Evolutionary conservation across 2,888 invertebrate genomes (phyloP).

Genomic region (Sesia bembeciformis): DNA sequence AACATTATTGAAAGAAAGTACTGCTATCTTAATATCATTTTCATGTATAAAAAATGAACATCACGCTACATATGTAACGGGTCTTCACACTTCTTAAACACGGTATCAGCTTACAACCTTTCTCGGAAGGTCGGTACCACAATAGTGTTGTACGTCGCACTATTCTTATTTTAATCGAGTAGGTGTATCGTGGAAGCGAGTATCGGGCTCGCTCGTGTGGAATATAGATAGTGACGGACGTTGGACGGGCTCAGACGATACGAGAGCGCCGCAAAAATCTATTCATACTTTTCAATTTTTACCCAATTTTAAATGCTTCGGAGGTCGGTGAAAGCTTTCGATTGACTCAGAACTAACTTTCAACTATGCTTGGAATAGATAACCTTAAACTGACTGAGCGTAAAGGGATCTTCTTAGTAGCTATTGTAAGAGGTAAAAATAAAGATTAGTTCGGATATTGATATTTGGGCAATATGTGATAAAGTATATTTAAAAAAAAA

Average conservation of each 20-base stretch:
- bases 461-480: background rate
- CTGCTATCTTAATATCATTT: no score
- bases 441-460: background rate
- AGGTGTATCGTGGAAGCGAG: constrained; percentile 51
- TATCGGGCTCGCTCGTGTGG: constrained; percentile 60
- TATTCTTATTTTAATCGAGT: constrained; percentile 69
- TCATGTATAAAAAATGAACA: constrained; percentile 6
- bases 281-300: constrained; percentile 57
- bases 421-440: background rate
- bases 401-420: background rate
- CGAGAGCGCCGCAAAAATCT: constrained; percentile 37
- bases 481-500: background rate
- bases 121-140: constrained; percentile 41
- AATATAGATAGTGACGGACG: constrained; percentile 67
- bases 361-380: background rate
- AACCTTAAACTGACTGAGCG: background rate
- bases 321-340: constrained; percentile 2
- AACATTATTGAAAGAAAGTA: no score
- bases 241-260: constrained; percentile 43
- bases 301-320: constrained; percentile 19
- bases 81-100: constrained; percentile 13
- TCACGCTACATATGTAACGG: constrained; percentile 10
- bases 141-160: constrained; percentile 52
- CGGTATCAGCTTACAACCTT: constrained; percentile 32
- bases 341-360: background rate